These are phyloP conservation scores for Wiebesia pumilae DNA, from an alignment of 1,140 invertebrate genomes.

Conservation along the genomic window DNA sequence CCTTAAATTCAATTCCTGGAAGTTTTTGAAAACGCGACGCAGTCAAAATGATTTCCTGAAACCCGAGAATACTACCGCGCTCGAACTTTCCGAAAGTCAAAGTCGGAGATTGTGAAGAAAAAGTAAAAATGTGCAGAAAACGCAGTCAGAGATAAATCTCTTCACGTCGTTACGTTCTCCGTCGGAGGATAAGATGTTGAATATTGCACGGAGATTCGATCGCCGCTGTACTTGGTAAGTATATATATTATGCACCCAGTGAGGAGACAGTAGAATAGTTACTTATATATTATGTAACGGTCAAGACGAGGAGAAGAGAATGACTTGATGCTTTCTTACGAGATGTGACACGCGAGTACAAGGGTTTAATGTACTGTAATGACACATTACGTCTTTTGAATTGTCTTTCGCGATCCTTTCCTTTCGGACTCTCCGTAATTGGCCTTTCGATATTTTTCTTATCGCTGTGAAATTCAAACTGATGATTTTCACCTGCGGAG, in stretches of 20 bases:
- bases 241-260: background rate
- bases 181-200: conserved; percentile 10
- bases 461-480: background rate
- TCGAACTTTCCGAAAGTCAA: conserved; percentile 15
- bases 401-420: background rate
- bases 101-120: background rate
- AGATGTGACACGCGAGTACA: background rate
- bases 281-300: background rate
- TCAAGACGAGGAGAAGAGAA: background rate
- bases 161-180: background rate
- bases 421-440: background rate
- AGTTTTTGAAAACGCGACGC: background rate
- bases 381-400: background rate
- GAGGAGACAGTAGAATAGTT: background rate
- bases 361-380: background rate
- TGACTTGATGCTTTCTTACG: background rate
- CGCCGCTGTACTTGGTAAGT: background rate
- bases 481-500: background rate
- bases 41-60: conserved; percentile 42
- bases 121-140: background rate
- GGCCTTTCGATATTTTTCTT: background rate
- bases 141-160: background rate
- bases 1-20: conserved; percentile 34
- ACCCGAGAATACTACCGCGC: background rate
- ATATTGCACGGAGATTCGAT: conserved; percentile 5